These are phyloP conservation scores for Ceratoteleas bidentatus DNA, from an alignment of 1,140 invertebrate genomes.

Conservation along the genomic window DNA sequence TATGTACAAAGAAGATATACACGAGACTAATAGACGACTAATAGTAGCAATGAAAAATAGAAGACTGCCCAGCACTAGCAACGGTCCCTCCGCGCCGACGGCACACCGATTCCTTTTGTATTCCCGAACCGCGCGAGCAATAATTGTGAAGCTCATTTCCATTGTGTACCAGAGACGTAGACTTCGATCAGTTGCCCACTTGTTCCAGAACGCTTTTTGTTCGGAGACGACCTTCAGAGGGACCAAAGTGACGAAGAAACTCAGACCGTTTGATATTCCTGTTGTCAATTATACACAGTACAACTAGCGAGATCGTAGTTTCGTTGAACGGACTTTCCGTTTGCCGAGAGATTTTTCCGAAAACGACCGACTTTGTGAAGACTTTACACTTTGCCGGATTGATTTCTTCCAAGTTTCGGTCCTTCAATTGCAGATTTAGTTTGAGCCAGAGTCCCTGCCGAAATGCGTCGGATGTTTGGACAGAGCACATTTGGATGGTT, in stretches of 20 bases:
- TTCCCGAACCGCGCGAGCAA: slow-evolving; percentile 50
- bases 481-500: slow-evolving; percentile 15
- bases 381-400: too few species aligned
- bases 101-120: too few species aligned
- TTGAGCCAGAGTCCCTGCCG: neutral
- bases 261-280: neutral
- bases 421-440: slow-evolving; percentile 10
- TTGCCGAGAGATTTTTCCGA: too few species aligned
- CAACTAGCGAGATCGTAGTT: too few species aligned
- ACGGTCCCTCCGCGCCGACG: too few species aligned
- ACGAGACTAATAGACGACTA: too few species aligned
- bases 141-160: slow-evolving; percentile 50
- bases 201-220: slow-evolving; percentile 36
- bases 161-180: slow-evolving; percentile 39
- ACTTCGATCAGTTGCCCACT: slow-evolving; percentile 51
- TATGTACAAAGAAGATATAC: too few species aligned
- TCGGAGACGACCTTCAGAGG: slow-evolving; percentile 31
- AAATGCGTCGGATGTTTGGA: slow-evolving; percentile 47
- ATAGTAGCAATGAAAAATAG: too few species aligned
- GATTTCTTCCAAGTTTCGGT: slow-evolving; percentile 14
- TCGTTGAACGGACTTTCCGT: too few species aligned
- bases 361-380: too few species aligned
- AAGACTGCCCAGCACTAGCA: too few species aligned
- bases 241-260: slow-evolving; percentile 23
- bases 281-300: neutral